These are phyloP conservation scores for Cloeon dipterum DNA, from an alignment of 2,888 invertebrate species.

Conservation along the genomic window DNA sequence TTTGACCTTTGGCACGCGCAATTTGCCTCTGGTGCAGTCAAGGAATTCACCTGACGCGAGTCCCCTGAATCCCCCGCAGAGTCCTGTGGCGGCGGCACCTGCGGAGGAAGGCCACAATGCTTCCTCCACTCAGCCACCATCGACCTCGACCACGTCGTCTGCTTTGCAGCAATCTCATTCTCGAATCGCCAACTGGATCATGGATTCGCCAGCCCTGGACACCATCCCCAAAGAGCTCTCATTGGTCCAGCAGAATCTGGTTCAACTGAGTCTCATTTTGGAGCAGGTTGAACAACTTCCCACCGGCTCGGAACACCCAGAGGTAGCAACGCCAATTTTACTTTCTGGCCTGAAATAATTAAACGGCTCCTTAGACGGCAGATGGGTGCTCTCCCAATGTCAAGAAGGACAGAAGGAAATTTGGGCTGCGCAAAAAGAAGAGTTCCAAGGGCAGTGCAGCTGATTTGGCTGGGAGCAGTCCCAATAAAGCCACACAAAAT, in stretches of 20 bases:
- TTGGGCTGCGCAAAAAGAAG: conserved; percentile 43
- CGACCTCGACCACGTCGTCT: neutral
- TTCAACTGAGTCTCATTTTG: conserved; percentile 37
- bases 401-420: conserved; percentile 43
- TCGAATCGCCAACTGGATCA: conserved; percentile 36
- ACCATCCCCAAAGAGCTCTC: conserved; percentile 38
- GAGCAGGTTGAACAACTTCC: conserved; percentile 24
- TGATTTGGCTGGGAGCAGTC: conserved; percentile 24
- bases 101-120: neutral
- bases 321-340: no score
- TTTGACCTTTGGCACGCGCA: conserved; percentile 32
- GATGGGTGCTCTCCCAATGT: conserved; percentile 37
- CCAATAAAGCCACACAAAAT: neutral
- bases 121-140: neutral
- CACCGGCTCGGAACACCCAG: neutral
- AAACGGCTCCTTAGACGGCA: no score
- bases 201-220: conserved; percentile 40
- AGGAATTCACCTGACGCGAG: conserved; percentile 13
- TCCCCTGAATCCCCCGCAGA: no score
- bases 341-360: no score
- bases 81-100: neutral
- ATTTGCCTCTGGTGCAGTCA: neutral
- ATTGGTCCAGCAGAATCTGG: conserved; percentile 41
- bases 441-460: conserved; percentile 35
- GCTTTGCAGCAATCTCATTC: neutral